These are phyloP conservation scores for Chiloscyllium punctatum DNA, from an alignment of 2,797 vertebrate species.

Conservation along the genomic window DNA sequence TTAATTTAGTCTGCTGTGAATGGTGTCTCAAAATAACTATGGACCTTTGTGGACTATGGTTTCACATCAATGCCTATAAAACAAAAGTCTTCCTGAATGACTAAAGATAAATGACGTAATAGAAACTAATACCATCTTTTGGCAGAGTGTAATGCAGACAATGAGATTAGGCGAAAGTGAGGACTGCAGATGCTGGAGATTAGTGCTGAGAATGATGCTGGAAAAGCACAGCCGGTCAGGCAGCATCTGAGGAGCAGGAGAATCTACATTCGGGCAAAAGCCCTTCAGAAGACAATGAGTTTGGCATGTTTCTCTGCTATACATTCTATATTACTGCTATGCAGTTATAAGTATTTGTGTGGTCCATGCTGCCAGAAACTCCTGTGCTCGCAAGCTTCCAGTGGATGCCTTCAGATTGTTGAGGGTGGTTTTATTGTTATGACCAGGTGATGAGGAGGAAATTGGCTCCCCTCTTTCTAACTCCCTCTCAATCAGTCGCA, in stretches of 20 bases:
- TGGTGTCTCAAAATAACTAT: no score
- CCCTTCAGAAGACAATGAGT: background rate
- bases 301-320: background rate
- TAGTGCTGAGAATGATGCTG: no score
- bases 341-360: background rate
- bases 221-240: no score
- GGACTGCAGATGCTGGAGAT: no score
- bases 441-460: no score
- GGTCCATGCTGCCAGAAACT: background rate
- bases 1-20: no score
- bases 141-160: no score
- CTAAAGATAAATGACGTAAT: background rate
- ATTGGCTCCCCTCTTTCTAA: no score
- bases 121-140: background rate
- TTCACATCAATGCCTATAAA: no score
- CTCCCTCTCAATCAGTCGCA: no score
- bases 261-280: background rate
- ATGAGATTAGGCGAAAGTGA: no score
- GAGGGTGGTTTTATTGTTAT: background rate
- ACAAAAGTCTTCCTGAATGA: background rate
- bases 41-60: no score
- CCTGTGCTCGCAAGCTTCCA: background rate
- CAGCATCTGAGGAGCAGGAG: background rate
- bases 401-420: background rate
- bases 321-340: background rate